Conservation (phyloP, 2,888 invertebrate species). For the Labia minor region DNA sequence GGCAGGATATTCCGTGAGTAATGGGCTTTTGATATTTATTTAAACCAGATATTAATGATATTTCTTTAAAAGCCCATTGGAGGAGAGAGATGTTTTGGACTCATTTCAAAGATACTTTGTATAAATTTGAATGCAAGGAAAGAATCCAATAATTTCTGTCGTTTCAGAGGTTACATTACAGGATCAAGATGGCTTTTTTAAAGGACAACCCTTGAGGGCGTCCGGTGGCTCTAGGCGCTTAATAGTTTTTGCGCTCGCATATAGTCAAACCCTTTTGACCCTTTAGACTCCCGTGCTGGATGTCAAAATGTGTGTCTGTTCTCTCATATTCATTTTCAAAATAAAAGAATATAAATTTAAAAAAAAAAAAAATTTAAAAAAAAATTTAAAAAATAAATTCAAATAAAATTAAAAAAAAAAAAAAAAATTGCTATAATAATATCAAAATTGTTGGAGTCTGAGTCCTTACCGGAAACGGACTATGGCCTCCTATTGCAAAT, state of each 20-base stretch:
- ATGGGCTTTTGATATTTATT: constrained; percentile 13
- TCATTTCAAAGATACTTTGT: constrained; percentile 24
- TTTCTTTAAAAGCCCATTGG: not conserved
- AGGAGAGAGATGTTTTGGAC: not conserved
- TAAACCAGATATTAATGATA: not conserved
- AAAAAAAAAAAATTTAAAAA: too few species aligned
- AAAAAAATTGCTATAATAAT: constrained; percentile 24
- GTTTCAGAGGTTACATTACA: not conserved
- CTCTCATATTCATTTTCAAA: constrained; percentile 26
- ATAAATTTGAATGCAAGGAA: constrained; percentile 24
- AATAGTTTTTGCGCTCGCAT: constrained; percentile 34
- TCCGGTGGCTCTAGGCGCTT: constrained; percentile 30
- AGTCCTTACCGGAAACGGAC: constrained; percentile 29
- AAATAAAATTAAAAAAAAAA: constrained; percentile 28
- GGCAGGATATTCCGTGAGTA: not conserved
- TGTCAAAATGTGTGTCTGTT: constrained; percentile 30
- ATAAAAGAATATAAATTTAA: too few species aligned
- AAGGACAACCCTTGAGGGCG: not conserved
- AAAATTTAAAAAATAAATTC: constrained; percentile 31
- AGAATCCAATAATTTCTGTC: constrained; percentile 14
- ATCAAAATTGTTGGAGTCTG: constrained; percentile 32
- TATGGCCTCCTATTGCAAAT: constrained; percentile 32
- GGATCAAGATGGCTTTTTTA: constrained; percentile 17
- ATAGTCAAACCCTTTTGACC: constrained; percentile 32
- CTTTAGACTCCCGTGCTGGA: constrained; percentile 33